Evolutionary conservation across 2,888 invertebrate genomes (phyloP).

Genomic region (Villa cingulata): DNA sequence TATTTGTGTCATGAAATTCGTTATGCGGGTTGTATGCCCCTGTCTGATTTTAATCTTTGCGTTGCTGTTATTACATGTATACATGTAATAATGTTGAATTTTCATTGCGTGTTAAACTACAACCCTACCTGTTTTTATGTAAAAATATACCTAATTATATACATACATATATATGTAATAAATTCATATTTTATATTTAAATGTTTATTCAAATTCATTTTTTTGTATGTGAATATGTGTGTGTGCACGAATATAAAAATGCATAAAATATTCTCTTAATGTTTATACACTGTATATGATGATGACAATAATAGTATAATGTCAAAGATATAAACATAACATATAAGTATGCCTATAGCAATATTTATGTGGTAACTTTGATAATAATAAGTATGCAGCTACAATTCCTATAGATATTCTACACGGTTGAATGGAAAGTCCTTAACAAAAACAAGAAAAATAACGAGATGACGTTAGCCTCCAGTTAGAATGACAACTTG

Average conservation of each 20-base stretch:
- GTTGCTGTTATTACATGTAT: background rate
- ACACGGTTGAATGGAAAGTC: slow-evolving; percentile 4
- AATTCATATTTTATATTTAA: too few species aligned
- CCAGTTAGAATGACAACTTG: slow-evolving; percentile 10
- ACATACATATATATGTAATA: background rate
- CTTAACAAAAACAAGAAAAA: slow-evolving; percentile 1
- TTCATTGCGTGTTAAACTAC: slow-evolving; percentile 2
- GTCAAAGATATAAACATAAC: too few species aligned
- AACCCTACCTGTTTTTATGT: slow-evolving; percentile 6
- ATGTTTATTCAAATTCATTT: too few species aligned
- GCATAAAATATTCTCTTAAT: too few species aligned
- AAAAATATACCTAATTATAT: background rate
- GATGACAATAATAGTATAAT: too few species aligned
- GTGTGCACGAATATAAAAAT: too few species aligned
- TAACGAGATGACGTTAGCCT: slow-evolving; percentile 1
- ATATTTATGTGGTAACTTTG: too few species aligned
- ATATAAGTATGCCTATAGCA: too few species aligned
- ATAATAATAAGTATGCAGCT: too few species aligned
- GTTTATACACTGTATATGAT: too few species aligned
- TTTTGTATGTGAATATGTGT: too few species aligned
- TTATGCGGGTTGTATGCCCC: background rate
- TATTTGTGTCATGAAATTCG: slow-evolving; percentile 7
- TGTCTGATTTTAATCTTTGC: background rate
- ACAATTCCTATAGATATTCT: background rate
- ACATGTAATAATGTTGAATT: too few species aligned